Base-by-base conservation (phyloP, 1,140 invertebrate species). In the Drosophila asahinai region DNA sequence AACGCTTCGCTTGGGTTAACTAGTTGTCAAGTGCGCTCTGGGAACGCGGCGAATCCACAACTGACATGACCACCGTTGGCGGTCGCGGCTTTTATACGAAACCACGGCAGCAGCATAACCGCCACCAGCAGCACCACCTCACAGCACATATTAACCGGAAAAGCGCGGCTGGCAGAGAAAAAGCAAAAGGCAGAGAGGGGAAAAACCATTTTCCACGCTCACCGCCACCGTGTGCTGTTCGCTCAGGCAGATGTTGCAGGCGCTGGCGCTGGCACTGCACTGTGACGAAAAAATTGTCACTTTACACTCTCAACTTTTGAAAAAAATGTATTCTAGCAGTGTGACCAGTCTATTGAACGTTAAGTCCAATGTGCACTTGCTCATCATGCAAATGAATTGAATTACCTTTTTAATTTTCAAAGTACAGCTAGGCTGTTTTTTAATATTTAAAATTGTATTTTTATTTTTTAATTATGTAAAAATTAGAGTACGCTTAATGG, bases 41-140 rank as follows among this genome's bases (percentile, higher is more conserved):
- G 42, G 48, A 66, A 76, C 57, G 47, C 57, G 65, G 80, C 81
- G 74, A 84, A 64, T 84, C 51, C 68, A 84, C 84, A 77, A 89
- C 83, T 87, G 83, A 89, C 81, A 81, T 84, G 65, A 74, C 70
- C 73, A 84, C 54, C 54, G 62, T 47, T 77, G 73, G 64, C 77
- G 38, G 60, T 36, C 70, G 22, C 15, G 42, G 68, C 74, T 90
- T 89, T 75, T 89, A 89, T 89, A 89, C 62, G 12, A 48, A 49
- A 55, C 30, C 43, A 40, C 12, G 38, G 49, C 47, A 27, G 15
- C 36, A 36, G 36, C 49, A 45, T 47, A 55, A 40, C 54, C 9
- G 33, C 36, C 54, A 42, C 40, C 40, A 38, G 4, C 36, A 38
- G 36, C 36, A n/a, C 52, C 7, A 22, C 9, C 33, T 3, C 59